phyloP scores from a whole-genome alignment of 92 coral and sea anemone species.

The Pocillopora meandrina region DNA sequence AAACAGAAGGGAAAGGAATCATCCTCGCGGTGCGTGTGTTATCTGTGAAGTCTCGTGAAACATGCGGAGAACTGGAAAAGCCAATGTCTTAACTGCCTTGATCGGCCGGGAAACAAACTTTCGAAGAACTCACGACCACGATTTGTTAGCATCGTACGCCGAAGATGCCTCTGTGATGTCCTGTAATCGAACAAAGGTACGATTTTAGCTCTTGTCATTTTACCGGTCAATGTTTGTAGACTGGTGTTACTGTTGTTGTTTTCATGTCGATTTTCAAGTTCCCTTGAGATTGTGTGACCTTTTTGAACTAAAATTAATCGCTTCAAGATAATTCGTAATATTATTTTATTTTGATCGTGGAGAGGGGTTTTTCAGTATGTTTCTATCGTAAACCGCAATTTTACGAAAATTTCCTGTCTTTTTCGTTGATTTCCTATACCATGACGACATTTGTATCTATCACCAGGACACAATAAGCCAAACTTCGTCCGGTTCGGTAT shows the following conservation, averaged over 20 bases:
- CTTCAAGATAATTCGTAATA: not conserved
- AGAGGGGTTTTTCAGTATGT: not conserved
- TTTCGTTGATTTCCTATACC: not conserved
- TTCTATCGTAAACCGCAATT: not conserved
- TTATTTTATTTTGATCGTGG: not conserved
- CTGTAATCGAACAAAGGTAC: conserved; percentile 67
- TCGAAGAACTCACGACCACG: conserved; percentile 58
- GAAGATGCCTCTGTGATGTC: conserved; percentile 75
- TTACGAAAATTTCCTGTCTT: not conserved
- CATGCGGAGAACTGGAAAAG: conserved; percentile 16
- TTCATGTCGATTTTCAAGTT: not conserved
- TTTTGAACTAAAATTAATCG: conserved; percentile 1
- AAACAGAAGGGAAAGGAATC: not conserved
- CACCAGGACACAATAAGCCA: not conserved
- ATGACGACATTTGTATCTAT: not conserved
- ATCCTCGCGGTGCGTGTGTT: not conserved
- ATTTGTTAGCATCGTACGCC: conserved; percentile 57
- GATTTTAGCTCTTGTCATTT: conserved; percentile 23
- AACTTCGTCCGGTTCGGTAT: not conserved
- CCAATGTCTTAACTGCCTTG: conserved; percentile 51
- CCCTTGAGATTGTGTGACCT: conserved; percentile 42
- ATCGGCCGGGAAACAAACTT: conserved; percentile 69
- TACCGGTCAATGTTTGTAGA: not conserved
- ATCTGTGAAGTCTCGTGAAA: not conserved
- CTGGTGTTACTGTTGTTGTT: conserved; percentile 36